phyloP scores from a whole-genome alignment of 2,113 vertebrate genomes.

The Tauraco erythrolophus region DNA sequence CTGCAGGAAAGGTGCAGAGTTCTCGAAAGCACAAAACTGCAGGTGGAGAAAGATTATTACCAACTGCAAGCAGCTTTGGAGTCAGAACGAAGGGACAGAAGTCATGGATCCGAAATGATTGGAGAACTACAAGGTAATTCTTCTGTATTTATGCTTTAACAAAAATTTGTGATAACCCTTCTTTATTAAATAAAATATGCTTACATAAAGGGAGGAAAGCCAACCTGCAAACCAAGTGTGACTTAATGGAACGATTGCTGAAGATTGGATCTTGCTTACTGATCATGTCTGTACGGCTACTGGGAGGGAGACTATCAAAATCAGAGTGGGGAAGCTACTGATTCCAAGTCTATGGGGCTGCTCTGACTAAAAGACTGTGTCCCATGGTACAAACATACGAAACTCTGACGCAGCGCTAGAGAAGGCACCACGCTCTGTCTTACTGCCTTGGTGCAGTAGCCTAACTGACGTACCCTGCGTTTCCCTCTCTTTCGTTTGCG shows the following conservation, averaged over 20 bases:
- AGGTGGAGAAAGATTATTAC: slow-evolving; percentile 92
- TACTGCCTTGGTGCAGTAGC: background rate
- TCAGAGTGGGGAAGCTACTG: background rate
- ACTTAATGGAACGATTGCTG: background rate
- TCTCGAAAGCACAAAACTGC: slow-evolving; percentile 83
- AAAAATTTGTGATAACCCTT: background rate
- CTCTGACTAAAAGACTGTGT: background rate
- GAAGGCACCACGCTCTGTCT: background rate
- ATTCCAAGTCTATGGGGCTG: background rate
- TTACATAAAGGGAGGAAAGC: background rate
- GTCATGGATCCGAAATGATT: slow-evolving; percentile 96
- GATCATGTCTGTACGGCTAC: background rate
- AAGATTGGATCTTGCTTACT: background rate
- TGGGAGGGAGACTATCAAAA: background rate
- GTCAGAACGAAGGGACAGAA: slow-evolving; percentile 91
- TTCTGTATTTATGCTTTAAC: background rate
- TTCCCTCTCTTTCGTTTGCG: background rate
- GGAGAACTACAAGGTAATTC: slow-evolving; percentile 91
- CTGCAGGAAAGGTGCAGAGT: slow-evolving; percentile 90
- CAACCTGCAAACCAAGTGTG: background rate
- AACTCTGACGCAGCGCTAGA: background rate
- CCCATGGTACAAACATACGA: background rate
- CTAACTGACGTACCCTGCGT: fast-evolving
- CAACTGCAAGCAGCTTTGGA: slow-evolving; percentile 92
- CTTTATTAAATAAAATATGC: background rate